Evolutionary conservation across 30 jellyfish, hydroid and myxozoan species (phyloP).

Genomic region (Nemopilema nomurai): DNA sequence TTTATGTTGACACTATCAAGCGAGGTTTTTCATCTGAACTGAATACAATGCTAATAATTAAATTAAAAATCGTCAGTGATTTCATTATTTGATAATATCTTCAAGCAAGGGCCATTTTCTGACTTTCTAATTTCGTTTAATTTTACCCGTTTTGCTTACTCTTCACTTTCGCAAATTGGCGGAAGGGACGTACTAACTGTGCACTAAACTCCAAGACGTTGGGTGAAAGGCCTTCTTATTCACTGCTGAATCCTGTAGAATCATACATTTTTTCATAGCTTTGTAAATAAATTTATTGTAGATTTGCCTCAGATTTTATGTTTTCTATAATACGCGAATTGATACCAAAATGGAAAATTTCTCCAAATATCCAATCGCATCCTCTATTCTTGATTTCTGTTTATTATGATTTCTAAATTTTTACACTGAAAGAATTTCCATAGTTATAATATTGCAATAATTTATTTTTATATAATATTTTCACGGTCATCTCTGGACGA

Average conservation of each 20-base stretch:
- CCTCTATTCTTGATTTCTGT: background rate
- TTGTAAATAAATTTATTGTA: conserved; percentile 43
- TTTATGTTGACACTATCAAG: background rate
- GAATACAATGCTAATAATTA: background rate
- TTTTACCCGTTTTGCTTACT: background rate
- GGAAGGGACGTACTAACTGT: too few relatives aligned
- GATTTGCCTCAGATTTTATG: conserved; percentile 46
- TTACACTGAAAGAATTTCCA: too few relatives aligned
- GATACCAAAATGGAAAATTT: conserved; percentile 26
- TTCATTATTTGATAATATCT: too few relatives aligned
- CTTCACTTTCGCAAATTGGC: too few relatives aligned
- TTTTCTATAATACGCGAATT: conserved; percentile 35
- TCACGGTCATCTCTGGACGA: too few relatives aligned
- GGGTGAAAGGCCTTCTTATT: background rate
- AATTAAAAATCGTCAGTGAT: too few relatives aligned
- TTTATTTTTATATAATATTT: too few relatives aligned
- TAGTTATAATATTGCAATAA: too few relatives aligned
- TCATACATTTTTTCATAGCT: conserved; percentile 5
- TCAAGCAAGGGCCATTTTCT: too few relatives aligned
- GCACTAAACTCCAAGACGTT: background rate
- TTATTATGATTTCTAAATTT: too few relatives aligned
- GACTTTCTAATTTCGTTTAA: too few relatives aligned
- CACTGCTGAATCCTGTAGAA: background rate
- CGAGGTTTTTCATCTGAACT: background rate
- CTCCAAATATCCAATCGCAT: conserved; percentile 17